Evolutionary conservation across 2,113 vertebrate species (phyloP), one percentile per base, ranked within the genome.

Genomic region (Otocyon megalotis): DNA sequence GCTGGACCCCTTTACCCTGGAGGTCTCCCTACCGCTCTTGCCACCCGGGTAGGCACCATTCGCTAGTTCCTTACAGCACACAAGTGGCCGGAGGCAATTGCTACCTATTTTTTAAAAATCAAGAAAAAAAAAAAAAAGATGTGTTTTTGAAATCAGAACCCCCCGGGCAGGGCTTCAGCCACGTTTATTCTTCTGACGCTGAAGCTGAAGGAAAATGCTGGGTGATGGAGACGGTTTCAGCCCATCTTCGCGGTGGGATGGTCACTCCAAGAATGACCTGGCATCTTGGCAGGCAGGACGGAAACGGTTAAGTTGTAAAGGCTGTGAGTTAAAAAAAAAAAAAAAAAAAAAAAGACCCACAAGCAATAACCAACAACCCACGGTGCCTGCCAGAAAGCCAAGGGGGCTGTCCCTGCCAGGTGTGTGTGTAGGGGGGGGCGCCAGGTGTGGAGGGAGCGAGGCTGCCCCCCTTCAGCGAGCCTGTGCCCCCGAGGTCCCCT

Each of bases 401-500:
- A 24, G 58, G 56, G 35, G 84, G 91, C 93, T 88, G 97, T 96
- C 69, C 32, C 48, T 53, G 65, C 72, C 97, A 98, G 90, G 83
- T 74, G 83, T 28, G 62, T 6, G 43, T 43, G 43, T 5, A 20
- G 20, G 86, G 0, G 56, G n/a, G 6, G 56, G 53, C 50, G 65
- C 74, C 97, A 98, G 90, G 88, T 69, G 80, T 32, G 50, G 67
- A 53, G 1, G 0, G 24, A 30, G 88, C 0, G 43, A 76, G 32
- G 28, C 77, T 2, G 0, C 76, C 43, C 71, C 88, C 94, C 84
- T 65, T 1, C 63, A 87, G 50, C 77, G 62, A 54, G 14, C 82
- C 97, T 96, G 97, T 90, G 89, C 58, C 43, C 85, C 97, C 97
- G 65, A 97, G 98, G 99, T 98, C 98, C 98, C 98, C 98, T 97